Base-by-base conservation (phyloP, 2,888 invertebrate species). In the Orchestes rusci region DNA sequence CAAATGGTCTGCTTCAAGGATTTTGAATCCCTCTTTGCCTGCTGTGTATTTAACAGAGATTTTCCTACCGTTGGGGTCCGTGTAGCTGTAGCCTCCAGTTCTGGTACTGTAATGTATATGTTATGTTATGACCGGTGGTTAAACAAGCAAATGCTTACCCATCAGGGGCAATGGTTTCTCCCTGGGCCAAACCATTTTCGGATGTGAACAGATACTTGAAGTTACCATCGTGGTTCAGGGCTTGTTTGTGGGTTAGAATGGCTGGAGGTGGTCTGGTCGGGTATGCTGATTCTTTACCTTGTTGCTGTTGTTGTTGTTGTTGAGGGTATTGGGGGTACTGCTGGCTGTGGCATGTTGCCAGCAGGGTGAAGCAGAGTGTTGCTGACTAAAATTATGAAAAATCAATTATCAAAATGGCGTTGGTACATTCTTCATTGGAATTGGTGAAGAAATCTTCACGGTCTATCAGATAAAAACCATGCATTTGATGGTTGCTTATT, bases 121-220 rank as follows among this genome's bases (percentile, higher is more conserved):
- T 27, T 30, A 35, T 33, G 16, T 19, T 20, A 19, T 32, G 4
- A n/a, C n/a, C n/a, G n/a, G n/a, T 29, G 17, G 17, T 34, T 15
- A 18, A 39, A 39, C 10, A n/a, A 8, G 12, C 7, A 23, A 33
- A 17, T 15, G 19, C 36, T 34, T 45, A 75, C 3, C 82, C 82
- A 53, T 82, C 82, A 0, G 81, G 80, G 18, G 77, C 74, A 23
- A 82, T 81, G 50, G 73, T 73, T 59, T 82, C 82, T 0, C 81
- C 81, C 4, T 80, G 81, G 1, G 79, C 76, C 3, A 80, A 65
- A 0, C 82, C 82, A 56, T 81, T 81, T 65, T 82, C 82, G 0
- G 81, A 78, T 1, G 80, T 76, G 59, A 80, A 82, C 39, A 79
- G 74, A 56, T 76, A 82, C 43, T 78, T 79, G 65, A 82, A 82